Conservation (phyloP, 2,113 vertebrate species). For the Saimiri boliviensis region DNA sequence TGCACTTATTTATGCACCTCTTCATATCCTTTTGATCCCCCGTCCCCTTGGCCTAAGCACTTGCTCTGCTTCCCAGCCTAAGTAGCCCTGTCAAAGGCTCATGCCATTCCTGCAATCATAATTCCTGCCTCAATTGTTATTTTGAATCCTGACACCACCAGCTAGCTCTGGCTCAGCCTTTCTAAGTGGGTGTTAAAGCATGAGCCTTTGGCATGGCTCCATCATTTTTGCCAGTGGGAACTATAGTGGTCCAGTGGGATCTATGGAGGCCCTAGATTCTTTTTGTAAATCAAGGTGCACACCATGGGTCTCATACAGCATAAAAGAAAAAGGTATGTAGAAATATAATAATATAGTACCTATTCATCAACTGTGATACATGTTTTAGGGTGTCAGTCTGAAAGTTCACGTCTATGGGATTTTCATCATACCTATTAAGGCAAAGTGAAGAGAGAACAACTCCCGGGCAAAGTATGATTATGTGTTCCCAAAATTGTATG, state of each 20-base stretch:
- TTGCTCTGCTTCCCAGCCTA: background rate
- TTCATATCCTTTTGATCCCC: background rate
- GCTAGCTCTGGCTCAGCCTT: background rate
- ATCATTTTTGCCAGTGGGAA: background rate
- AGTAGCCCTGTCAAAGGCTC: background rate
- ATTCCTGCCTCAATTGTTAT: background rate
- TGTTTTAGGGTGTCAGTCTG: background rate
- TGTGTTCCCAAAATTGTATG: background rate
- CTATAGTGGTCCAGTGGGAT: background rate
- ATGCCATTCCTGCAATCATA: background rate
- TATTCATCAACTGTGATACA: background rate
- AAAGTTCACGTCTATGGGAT: background rate
- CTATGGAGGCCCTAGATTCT: background rate
- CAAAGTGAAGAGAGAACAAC: background rate
- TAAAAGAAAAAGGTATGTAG: background rate
- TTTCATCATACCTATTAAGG: background rate
- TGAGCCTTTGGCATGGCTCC: background rate
- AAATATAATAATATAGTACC: background rate
- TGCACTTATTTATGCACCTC: background rate
- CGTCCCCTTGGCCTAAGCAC: too few species aligned
- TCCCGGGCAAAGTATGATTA: background rate
- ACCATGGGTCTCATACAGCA: background rate
- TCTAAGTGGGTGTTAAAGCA: background rate
- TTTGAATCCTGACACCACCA: background rate
- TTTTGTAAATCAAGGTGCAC: background rate